Percentiles rank a stretch among this genome's conserved stretches.
These are phyloP conservation scores for Axis porcinus DNA, from an alignment of 2,113 vertebrate genomes.

Conservation along the genomic window DNA sequence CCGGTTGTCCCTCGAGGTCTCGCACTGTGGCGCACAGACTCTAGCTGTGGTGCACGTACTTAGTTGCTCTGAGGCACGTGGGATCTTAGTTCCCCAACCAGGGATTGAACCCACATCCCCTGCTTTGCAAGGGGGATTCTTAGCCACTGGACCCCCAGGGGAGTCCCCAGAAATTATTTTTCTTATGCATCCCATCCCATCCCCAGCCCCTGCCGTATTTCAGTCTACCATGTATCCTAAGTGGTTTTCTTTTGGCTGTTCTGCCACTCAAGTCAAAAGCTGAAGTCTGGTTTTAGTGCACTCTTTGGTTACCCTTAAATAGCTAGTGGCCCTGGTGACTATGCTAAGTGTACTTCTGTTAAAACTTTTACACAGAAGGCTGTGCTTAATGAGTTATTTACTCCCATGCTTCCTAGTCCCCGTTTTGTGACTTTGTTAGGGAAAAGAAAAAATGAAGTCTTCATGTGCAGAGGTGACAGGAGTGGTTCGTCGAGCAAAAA, in stretches of 20 bases:
- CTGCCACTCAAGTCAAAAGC: not conserved
- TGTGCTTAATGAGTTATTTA: not conserved
- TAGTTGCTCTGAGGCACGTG: not conserved
- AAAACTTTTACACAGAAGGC: not conserved
- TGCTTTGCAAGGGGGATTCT: not conserved
- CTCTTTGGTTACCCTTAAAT: not conserved
- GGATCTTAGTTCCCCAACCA: not conserved
- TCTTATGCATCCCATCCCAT: fast-evolving
- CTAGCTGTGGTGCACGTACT: not conserved
- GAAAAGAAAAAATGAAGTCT: not conserved
- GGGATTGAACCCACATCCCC: not conserved
- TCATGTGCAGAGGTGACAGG: fast-evolving
- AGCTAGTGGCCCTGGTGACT: not conserved
- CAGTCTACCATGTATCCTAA: fast-evolving
- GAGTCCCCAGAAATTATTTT: not conserved
- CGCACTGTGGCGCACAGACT: too few relatives aligned
- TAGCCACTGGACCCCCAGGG: not conserved
- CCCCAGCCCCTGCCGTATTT: fast-evolving
- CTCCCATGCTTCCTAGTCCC: not conserved
- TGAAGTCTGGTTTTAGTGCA: not conserved
- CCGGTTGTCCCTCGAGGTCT: too few relatives aligned
- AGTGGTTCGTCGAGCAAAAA: not conserved
- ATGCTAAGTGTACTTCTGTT: not conserved
- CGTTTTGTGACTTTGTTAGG: not conserved
- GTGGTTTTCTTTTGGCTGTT: not conserved